Conservation (phyloP, 1,140 invertebrate species). For the Littorina saxatilis region DNA sequence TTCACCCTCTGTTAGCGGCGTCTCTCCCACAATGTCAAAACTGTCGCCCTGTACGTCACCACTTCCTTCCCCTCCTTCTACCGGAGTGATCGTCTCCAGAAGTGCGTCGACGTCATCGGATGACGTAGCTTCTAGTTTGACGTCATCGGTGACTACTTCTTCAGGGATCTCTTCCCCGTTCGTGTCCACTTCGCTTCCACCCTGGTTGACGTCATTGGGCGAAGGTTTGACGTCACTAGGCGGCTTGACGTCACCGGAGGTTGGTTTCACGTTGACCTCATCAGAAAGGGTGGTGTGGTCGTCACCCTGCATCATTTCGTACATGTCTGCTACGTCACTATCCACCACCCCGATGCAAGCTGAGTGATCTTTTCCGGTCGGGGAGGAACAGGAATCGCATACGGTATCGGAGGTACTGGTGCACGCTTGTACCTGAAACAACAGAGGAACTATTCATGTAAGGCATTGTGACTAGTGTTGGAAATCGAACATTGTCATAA, state of each 20-base stretch:
- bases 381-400: background rate
- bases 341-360: background rate
- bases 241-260: background rate
- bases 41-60: background rate
- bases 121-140: background rate
- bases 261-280: background rate
- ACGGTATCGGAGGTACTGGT: conserved; percentile 17
- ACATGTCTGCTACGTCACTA: background rate
- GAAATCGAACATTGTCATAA: too few relatives aligned
- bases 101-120: background rate
- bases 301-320: background rate
- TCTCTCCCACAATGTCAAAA: background rate
- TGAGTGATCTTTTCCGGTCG: background rate
- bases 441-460: too few relatives aligned
- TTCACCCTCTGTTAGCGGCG: background rate
- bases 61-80: background rate
- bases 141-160: background rate
- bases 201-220: background rate
- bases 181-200: background rate
- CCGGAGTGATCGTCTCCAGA: background rate
- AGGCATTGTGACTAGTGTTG: too few relatives aligned
- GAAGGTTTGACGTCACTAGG: background rate
- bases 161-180: background rate
- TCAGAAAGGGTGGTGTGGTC: background rate
- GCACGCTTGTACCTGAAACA: conserved; percentile 1